Evolutionary conservation across 2,113 vertebrate genomes (phyloP).

Genomic region (Baryphthengus martii): DNA sequence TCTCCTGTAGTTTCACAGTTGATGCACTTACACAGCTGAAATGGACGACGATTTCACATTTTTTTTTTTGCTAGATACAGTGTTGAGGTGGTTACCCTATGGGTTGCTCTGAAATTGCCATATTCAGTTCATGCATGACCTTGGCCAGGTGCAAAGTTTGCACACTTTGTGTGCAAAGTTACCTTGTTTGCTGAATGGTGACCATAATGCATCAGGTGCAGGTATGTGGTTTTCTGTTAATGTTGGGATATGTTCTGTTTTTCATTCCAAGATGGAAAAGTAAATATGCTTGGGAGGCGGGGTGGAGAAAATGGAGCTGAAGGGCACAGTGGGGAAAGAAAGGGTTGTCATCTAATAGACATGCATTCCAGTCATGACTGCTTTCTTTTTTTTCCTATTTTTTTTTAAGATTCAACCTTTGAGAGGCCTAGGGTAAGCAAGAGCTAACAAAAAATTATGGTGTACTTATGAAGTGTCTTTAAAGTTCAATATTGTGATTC

Average conservation of each 20-base stretch:
- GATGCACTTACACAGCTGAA: not conserved
- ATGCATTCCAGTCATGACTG: not conserved
- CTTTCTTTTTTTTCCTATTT: too few relatives aligned
- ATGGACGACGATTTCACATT: fast-evolving
- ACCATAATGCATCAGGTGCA: not conserved
- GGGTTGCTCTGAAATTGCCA: not conserved
- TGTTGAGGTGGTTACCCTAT: not conserved
- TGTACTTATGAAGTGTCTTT: not conserved
- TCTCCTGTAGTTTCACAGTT: not conserved
- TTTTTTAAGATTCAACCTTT: not conserved
- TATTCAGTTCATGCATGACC: not conserved
- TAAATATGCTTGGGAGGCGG: not conserved
- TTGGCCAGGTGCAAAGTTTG: not conserved
- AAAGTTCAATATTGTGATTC: not conserved
- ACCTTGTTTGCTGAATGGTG: not conserved
- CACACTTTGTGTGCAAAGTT: not conserved
- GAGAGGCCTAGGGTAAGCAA: not conserved
- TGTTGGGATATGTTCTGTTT: not conserved
- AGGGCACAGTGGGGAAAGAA: not conserved
- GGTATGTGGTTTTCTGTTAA: not conserved
- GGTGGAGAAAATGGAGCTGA: not conserved
- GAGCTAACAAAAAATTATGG: not conserved
- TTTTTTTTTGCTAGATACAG: not conserved
- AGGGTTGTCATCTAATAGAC: not conserved
- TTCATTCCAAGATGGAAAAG: not conserved